Evolutionary conservation across 2,888 invertebrate genomes (phyloP), one percentile per base, ranked within the genome.

Genomic region (Muscina levida): DNA sequence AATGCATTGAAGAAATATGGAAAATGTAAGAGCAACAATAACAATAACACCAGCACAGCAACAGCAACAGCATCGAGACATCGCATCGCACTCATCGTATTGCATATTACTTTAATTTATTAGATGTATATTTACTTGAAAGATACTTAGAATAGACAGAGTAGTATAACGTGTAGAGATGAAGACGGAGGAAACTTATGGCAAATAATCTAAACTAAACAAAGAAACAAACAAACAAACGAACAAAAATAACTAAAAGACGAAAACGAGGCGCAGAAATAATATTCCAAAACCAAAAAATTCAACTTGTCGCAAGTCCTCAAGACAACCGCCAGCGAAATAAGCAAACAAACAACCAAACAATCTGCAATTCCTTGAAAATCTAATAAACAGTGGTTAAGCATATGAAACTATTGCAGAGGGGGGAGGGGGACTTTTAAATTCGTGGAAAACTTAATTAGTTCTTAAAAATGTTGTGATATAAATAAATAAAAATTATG

Each of bases 71-170:
- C 31, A 31, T 31, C 31, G 39, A 39, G 42, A 75, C 51, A 73
- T 53, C 48, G 57, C 48, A 79, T 71, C 48, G 57, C 48, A 79
- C 73, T 74, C n/a, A n/a, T n/a, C 76, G 68, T 75, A 78, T 81
- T 82, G 77, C 84, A 84, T 84, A 85, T 84, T 82, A 79, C 84
- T 85, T 84, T 86, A 87, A 88, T 88, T 88, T 88, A 88, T 88
- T 87, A 87, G 83, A 87, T 74, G 77, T 68, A 75, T 77, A 75
- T 77, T 81, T 81, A 74, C 88, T 88, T 87, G 85, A 86, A 84
- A 85, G 86, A 84, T 86, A 83, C 87, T 87, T 84, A 84, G n/a
- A 87, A 84, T 71, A 71, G 67, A 48, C 66, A 77, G 51, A 15
- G 17, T 3, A 17, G 17, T 17, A 48, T n/a, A n/a, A n/a, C 15